phyloP scores from a whole-genome alignment of 2,113 vertebrate species.

The Murina feae region DNA sequence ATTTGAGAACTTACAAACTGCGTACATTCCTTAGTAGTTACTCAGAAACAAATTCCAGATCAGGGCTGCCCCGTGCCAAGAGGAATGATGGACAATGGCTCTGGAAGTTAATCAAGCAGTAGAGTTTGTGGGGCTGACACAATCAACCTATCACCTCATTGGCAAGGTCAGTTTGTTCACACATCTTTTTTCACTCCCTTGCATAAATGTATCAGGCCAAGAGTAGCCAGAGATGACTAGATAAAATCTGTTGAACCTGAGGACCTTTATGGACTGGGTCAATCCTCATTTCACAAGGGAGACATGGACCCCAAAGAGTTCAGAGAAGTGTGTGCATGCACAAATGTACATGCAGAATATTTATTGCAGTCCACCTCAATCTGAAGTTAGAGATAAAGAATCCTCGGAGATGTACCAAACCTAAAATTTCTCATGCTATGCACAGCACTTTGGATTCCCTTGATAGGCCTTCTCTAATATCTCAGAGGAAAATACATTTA shows the following conservation, averaged over 20 bases:
- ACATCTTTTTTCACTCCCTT: not conserved
- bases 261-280: not conserved
- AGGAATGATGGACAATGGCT: not conserved
- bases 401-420: constrained; percentile 47
- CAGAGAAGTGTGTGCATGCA: not conserved
- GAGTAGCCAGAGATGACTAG: constrained; percentile 41
- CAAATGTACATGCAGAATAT: constrained; percentile 22
- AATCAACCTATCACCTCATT: constrained; percentile 57
- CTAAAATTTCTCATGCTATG: constrained; percentile 68
- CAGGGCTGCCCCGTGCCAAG: not conserved
- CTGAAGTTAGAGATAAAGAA: constrained; percentile 68
- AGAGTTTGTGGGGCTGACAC: not conserved
- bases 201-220: constrained; percentile 28
- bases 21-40: constrained; percentile 8
- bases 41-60: constrained; percentile 13
- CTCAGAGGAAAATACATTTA: constrained; percentile 60
- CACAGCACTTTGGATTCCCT: constrained; percentile 52
- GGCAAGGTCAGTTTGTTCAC: constrained; percentile 8
- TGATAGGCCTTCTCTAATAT: constrained; percentile 45
- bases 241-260: constrained; percentile 30
- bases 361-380: constrained; percentile 62
- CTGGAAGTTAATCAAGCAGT: constrained; percentile 2
- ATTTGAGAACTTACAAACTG: not conserved
- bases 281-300: constrained; percentile 27
- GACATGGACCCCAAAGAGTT: not conserved